Percentiles rank a stretch among this genome's conserved stretches.
These are phyloP conservation scores for Ichneumon xanthorius DNA, from an alignment of 2,888 invertebrate species.

Conservation along the genomic window DNA sequence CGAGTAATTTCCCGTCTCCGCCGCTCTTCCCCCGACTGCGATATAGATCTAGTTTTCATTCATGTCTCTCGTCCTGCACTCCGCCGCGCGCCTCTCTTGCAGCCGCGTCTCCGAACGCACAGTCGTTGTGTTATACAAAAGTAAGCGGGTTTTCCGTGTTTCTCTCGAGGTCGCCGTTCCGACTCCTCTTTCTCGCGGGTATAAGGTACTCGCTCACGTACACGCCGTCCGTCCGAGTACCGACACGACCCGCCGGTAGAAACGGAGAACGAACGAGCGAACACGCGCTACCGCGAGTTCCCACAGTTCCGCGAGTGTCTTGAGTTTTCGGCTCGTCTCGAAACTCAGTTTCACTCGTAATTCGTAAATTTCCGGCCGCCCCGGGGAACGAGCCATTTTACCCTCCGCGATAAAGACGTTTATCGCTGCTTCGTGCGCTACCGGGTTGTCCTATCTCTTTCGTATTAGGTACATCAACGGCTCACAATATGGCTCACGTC, in stretches of 20 bases:
- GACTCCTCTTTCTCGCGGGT: conserved; percentile 11
- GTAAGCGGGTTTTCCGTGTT: conserved; percentile 43
- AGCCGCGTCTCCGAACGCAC: not conserved
- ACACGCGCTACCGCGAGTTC: conserved; percentile 34
- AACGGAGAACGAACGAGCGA: conserved; percentile 5
- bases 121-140: conserved; percentile 25
- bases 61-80: conserved; percentile 54
- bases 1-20: conserved; percentile 54
- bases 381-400: conserved; percentile 39
- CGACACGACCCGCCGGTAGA: conserved; percentile 3
- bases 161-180: conserved; percentile 31
- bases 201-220: conserved; percentile 30
- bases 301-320: conserved; percentile 51
- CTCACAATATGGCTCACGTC: not conserved
- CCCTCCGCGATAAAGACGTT: conserved; percentile 51
- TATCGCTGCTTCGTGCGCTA: conserved; percentile 66
- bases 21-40: conserved; percentile 8
- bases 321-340: conserved; percentile 36
- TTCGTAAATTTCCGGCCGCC: conserved; percentile 52
- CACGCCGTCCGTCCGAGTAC: not conserved
- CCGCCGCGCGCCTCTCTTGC: conserved; percentile 33
- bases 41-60: conserved; percentile 71
- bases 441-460: conserved; percentile 44
- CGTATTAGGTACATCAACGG: not conserved
- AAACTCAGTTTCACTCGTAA: conserved; percentile 25